These are phyloP conservation scores for Enteromius mattozi DNA, from an alignment of 2,797 vertebrate species.

Conservation along the genomic window DNA sequence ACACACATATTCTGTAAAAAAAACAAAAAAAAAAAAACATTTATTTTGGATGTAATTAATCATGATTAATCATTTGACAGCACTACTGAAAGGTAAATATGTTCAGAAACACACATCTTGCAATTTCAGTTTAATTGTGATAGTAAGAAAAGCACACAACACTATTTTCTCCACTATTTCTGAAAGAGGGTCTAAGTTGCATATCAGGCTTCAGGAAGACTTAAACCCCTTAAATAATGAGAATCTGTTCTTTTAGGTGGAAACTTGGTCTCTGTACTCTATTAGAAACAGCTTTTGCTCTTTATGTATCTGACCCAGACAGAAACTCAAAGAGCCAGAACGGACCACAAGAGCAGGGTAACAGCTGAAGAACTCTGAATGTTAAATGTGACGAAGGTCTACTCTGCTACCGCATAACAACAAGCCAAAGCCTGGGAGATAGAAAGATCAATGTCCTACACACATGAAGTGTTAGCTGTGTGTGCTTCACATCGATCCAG, in stretches of 20 bases:
- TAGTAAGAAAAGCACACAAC: background rate
- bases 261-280: background rate
- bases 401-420: background rate
- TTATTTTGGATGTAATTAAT: no score
- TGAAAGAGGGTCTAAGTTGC: background rate
- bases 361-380: slow-evolving; percentile 14
- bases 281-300: background rate
- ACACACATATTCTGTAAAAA: no score
- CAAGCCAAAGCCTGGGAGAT: background rate
- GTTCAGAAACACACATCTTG: no score
- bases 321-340: background rate
- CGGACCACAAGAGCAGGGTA: background rate
- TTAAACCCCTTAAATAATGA: background rate
- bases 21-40: no score
- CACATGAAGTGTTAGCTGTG: background rate
- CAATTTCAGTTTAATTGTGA: no score
- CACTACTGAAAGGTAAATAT: no score
- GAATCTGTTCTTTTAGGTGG: background rate
- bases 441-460: background rate
- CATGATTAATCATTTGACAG: no score
- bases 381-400: slow-evolving; percentile 12
- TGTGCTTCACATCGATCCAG: background rate
- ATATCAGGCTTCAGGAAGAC: background rate
- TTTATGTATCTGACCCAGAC: background rate
- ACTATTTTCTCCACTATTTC: background rate